These are phyloP conservation scores for Epicauta chinensis DNA, from an alignment of 1,140 invertebrate genomes.

Conservation along the genomic window DNA sequence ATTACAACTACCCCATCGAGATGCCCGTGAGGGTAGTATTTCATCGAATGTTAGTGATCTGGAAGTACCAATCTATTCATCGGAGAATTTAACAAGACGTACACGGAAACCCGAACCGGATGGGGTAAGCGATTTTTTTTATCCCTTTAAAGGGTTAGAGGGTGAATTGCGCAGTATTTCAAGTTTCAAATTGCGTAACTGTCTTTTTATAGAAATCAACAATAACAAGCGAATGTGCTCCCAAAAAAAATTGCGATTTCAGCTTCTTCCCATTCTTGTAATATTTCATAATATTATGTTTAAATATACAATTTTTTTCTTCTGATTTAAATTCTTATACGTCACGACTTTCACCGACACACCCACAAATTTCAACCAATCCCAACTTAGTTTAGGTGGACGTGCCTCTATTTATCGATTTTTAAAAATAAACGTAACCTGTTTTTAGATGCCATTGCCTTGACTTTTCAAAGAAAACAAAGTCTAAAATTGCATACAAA, in stretches of 20 bases:
- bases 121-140: conserved; percentile 24
- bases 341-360: conserved; percentile 7
- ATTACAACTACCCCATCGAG: conserved; percentile 45
- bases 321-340: background rate
- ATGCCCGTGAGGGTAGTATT: conserved; percentile 46
- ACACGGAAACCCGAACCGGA: conserved; percentile 23
- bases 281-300: conserved; percentile 1
- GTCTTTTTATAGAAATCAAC: too few relatives aligned
- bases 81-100: conserved; percentile 34
- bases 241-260: too few relatives aligned
- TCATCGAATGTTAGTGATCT: conserved; percentile 53
- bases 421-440: conserved; percentile 13
- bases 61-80: conserved; percentile 51
- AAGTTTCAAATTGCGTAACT: background rate
- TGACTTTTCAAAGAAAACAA: conserved; percentile 5
- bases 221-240: too few relatives aligned
- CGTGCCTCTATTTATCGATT: conserved; percentile 7
- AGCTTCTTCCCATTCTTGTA: background rate
- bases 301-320: conserved; percentile 1
- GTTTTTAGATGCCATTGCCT: conserved; percentile 3
- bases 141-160: background rate
- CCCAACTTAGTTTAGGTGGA: background rate
- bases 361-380: conserved; percentile 17
- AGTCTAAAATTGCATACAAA: background rate
- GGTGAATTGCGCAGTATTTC: background rate